Evolutionary conservation across 2,797 vertebrate species (phyloP), one percentile per base, ranked within the genome.

Genomic region (Pseudomugil gertrudae): DNA sequence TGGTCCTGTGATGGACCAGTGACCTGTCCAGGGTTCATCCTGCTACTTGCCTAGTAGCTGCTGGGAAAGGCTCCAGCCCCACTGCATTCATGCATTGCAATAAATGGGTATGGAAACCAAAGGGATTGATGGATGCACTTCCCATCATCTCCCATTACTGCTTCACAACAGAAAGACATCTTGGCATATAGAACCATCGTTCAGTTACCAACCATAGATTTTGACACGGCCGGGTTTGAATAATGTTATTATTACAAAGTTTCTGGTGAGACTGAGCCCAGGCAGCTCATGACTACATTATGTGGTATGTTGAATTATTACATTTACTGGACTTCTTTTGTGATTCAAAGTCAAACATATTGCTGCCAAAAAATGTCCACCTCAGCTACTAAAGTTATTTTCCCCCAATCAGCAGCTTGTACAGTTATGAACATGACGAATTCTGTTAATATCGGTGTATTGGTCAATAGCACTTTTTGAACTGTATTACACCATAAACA

Each of bases 401-500:
- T 14, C n/a, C 26, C n/a, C 33, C 7, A 9, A 30, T 15, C 10
- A 47, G 6, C 6, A 21, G n/a, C 8, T 60, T 10, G 15, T 9
- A 23, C n/a, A 45, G 17, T 21, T 30, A 50, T 15, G 29, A 36
- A 60, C 1, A 3, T 21, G 57, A 47, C 38, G 30, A 29, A 61
- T 76, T 71, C 57, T 73, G 26, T 63, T 47, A 38, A 52, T 52
- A 36, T 27, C 62, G 24, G 11, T 24, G n/a, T 32, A 47, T 80
- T 66, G 40, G 53, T 57, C 64, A 13, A 27, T 23, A 3, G 3
- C 19, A 26, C 13, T 66, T 63, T 57, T 47, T 68, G 53, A 70
- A 50, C 53, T 15, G 32, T n/a, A 60, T 57, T 19, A 27, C 26
- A 51, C 56, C 32, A 29, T 60, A 35, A 57, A 62, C 30, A 45